Base-by-base conservation (phyloP, 2,888 invertebrate species). In the Tenthredo notha region DNA sequence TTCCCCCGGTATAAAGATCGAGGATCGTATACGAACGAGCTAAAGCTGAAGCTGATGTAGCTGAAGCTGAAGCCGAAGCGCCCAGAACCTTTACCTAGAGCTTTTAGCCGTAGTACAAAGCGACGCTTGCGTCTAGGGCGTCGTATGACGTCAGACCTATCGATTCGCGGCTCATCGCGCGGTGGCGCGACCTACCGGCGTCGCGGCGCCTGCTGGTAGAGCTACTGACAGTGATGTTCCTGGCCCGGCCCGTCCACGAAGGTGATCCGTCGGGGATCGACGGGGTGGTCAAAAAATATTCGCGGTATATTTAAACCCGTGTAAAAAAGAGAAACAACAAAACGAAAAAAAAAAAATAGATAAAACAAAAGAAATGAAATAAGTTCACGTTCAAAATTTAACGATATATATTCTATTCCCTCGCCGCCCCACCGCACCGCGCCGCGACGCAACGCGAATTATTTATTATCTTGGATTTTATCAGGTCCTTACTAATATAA, bases 101-200 rank as follows among this genome's bases (percentile, higher is more conserved):
- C 80, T 37, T 70, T 21, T 21, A 37, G 67, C 40, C 21, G 6
- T 58, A 25, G 61, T 61, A 80, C 25, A 67, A 83, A 83, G 29
- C 74, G 40, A 84, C 84, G 84, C 84, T 74, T 84, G 84, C 75
- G 84, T 75, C 72, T 43, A 47, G 70, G 75, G 84, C 70, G 70
- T 85, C 70, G 50, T 47, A 65, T 85, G 85, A 85, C 85, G 85
- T 85, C 85, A 85, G 43, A 15, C 6, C 85, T 82, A 85, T 85
- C 85, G 85, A 85, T 85, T 82, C 78, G 15, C 43, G 75, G 65
- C 43, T 33, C 47, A 65, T 77, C 77, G 84, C 29, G 25, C 89
- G 88, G 90, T 91, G 90, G 90, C 88, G 92, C 92, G 89, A 92
- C 90, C 92, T 92, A 88, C 87, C 89, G 91, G 90, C 90, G 87